Conservation (phyloP, 2,797 vertebrate genomes). For the Syndactyla subalaris region DNA sequence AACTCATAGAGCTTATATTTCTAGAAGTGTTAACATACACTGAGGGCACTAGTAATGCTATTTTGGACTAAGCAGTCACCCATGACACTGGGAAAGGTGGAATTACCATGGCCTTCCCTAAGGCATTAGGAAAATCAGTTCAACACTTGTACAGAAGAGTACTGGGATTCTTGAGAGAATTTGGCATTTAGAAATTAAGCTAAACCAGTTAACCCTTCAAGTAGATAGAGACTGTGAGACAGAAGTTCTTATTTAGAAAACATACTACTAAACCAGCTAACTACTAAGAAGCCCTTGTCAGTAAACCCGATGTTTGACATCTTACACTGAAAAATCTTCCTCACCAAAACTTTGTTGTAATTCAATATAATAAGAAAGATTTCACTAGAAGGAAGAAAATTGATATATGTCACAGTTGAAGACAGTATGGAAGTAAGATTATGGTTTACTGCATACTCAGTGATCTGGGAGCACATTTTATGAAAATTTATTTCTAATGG, state of each 20-base stretch:
- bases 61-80: not conserved
- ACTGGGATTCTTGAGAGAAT: constrained; percentile 64
- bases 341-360: constrained; percentile 38
- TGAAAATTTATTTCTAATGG: constrained; percentile 3
- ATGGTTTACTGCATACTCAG: not conserved
- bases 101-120: not conserved
- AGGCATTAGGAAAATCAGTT: not conserved
- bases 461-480: not conserved
- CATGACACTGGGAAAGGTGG: not conserved
- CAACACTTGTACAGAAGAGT: not conserved
- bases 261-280: constrained; percentile 56
- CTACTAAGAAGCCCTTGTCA: constrained; percentile 51
- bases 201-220: constrained; percentile 59
- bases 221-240: constrained; percentile 56
- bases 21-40: not conserved
- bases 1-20: not conserved
- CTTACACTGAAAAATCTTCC: constrained; percentile 31
- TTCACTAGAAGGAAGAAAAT: constrained; percentile 28
- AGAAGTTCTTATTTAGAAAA: constrained; percentile 67
- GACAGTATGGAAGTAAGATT: constrained; percentile 24
- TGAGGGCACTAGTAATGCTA: not conserved
- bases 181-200: constrained; percentile 71
- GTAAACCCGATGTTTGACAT: constrained; percentile 53
- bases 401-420: not conserved
- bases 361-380: not conserved